These are phyloP conservation scores for Carapus acus DNA, from an alignment of 2,797 vertebrate genomes.

Conservation along the genomic window DNA sequence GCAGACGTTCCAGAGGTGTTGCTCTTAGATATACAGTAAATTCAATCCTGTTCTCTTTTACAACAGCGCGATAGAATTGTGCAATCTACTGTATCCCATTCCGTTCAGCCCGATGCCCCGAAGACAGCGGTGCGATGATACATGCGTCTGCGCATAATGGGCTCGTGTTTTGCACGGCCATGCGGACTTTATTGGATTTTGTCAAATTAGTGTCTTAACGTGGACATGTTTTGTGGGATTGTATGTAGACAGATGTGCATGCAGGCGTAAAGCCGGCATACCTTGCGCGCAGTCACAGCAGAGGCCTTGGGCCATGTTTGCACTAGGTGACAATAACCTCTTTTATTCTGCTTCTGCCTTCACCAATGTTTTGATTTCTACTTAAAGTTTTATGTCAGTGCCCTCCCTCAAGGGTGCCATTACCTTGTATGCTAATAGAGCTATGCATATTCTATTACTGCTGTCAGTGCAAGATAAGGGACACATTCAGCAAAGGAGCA, in stretches of 20 bases:
- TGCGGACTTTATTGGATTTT: slow-evolving; percentile 2
- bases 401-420: slow-evolving; percentile 88
- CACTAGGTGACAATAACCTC: slow-evolving; percentile 84
- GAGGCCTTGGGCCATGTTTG: slow-evolving; percentile 72
- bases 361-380: slow-evolving; percentile 94
- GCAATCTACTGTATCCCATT: slow-evolving; percentile 70
- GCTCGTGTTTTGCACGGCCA: slow-evolving; percentile 26
- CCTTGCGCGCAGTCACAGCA: slow-evolving; percentile 61
- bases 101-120: slow-evolving; percentile 69
- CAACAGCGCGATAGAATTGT: slow-evolving; percentile 54
- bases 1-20: slow-evolving; percentile 52
- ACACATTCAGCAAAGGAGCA: slow-evolving; percentile 81
- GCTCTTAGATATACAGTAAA: slow-evolving; percentile 61
- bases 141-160: slow-evolving; percentile 32
- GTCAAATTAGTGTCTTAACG: slow-evolving; percentile 41
- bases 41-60: slow-evolving; percentile 69
- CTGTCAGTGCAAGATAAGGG: slow-evolving; percentile 85
- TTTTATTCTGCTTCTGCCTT: slow-evolving; percentile 77
- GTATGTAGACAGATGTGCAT: slow-evolving; percentile 56
- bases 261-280: slow-evolving; percentile 60
- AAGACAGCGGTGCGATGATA: slow-evolving; percentile 36
- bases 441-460: slow-evolving; percentile 91
- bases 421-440: slow-evolving; percentile 91
- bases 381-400: slow-evolving; percentile 91
- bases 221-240: slow-evolving; percentile 15